A percentile compares a stretch with the other conserved stretches of the same genome.
These are phyloP conservation scores for Heteromormyrus szaboi DNA, from an alignment of 2,797 vertebrate genomes.

Conservation along the genomic window DNA sequence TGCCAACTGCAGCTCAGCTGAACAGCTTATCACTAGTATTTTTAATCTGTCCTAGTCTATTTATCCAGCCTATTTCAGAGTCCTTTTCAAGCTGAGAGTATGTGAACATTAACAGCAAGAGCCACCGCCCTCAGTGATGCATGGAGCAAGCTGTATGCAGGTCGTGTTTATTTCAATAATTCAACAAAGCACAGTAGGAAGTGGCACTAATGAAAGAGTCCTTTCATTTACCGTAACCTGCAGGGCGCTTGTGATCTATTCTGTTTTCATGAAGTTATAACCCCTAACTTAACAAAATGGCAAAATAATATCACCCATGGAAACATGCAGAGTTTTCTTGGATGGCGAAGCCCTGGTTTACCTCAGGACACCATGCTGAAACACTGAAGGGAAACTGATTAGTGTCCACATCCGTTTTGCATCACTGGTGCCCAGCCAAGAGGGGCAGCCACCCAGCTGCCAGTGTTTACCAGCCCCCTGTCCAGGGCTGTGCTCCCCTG, in stretches of 20 bases:
- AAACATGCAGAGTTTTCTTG: not conserved
- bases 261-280: not conserved
- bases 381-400: slow-evolving; percentile 2
- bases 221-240: not conserved
- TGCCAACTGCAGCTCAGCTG: slow-evolving; percentile 39
- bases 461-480: not conserved
- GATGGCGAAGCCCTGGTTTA: not conserved
- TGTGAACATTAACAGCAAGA: slow-evolving; percentile 34
- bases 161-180: not conserved
- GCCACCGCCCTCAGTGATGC: not conserved
- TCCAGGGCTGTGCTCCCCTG: not conserved
- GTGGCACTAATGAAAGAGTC: not conserved
- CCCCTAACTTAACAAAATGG: not conserved
- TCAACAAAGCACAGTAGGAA: not conserved
- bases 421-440: not conserved
- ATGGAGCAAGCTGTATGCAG: not conserved
- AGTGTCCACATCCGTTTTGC: not conserved
- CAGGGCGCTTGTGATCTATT: not conserved
- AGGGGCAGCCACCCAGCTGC: not conserved
- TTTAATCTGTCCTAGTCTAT: not conserved
- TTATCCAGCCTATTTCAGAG: not conserved
- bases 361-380: not conserved
- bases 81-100: slow-evolving; percentile 40
- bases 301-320: not conserved
- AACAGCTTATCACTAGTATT: slow-evolving; percentile 28